A percentile compares a stretch with the other conserved stretches of the same genome.
These are phyloP conservation scores for Dascillus cervinus DNA, from an alignment of 2,888 invertebrate genomes.

Conservation along the genomic window DNA sequence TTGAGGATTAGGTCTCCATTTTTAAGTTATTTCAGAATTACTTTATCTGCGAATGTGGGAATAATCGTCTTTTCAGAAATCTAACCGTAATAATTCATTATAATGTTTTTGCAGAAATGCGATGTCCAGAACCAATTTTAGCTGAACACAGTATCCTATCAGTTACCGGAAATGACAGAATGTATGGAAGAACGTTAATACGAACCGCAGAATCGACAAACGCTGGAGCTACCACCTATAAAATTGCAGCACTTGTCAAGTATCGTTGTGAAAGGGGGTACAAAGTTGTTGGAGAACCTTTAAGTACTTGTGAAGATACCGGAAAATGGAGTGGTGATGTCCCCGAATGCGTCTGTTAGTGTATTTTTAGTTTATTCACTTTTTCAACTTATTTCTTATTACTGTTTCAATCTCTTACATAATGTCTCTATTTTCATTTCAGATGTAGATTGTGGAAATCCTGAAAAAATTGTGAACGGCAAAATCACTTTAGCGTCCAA, in stretches of 20 bases:
- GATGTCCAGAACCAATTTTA: slow-evolving; percentile 75
- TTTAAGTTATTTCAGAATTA: no score
- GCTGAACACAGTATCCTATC: slow-evolving; percentile 82
- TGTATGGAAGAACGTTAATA: slow-evolving; percentile 77
- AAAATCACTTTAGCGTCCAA: slow-evolving; percentile 75
- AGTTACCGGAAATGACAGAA: slow-evolving; percentile 84
- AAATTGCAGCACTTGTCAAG: slow-evolving; percentile 78
- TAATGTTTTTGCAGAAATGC: slow-evolving; percentile 58
- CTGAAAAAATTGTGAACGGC: slow-evolving; percentile 64
- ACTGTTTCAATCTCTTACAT: neutral
- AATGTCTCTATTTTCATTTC: slow-evolving; percentile 19
- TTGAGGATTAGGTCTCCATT: no score
- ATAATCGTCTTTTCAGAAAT: no score
- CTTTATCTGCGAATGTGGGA: no score
- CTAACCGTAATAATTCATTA: slow-evolving; percentile 1
- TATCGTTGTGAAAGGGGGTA: slow-evolving; percentile 87
- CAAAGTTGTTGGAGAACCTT: slow-evolving; percentile 75
- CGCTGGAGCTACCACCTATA: slow-evolving; percentile 66
- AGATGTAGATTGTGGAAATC: slow-evolving; percentile 84
- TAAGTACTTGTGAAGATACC: slow-evolving; percentile 78
- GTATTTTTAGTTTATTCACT: slow-evolving; percentile 5
- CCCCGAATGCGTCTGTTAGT: slow-evolving; percentile 78
- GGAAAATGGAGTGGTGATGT: slow-evolving; percentile 80
- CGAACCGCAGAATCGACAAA: slow-evolving; percentile 62
- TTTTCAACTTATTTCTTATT: no score